Evolutionary conservation across 2,888 invertebrate species (phyloP), one percentile per base, ranked within the genome.

Genomic region (Bombylius major): DNA sequence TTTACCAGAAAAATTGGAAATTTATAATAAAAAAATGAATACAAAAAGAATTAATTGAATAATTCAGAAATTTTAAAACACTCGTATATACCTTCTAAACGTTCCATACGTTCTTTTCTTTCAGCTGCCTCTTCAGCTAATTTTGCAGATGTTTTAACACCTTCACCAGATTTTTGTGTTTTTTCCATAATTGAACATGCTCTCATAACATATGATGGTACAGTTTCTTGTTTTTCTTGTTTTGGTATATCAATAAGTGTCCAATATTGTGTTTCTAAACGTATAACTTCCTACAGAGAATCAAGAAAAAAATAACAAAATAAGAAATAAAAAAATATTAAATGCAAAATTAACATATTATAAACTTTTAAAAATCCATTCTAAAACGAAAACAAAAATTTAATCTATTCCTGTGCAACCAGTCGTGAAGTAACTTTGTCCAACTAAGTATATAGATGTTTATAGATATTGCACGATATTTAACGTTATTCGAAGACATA

Each of bases 201-300:
- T 59, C 93, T 80, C 65, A 93, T 80, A 50, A 95, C 94, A 72
- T 93, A 95, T 9, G 87, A 88, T 52, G 89, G 90, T 23, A 94
- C 91, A 4, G 93, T 91, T 76, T 95, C 94, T 65, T 91, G 91
- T 70, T 93, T 92, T 71, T 94, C 93, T 71, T 95, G 94, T 60
- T 88, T 86, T 45, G 94, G 94, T 58, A 95, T 89, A 73, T 94
- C 94, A 58, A 95, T 88, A 66, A 95, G 75, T 8, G 91, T 89
- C 94, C 94, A 94, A 76, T 94, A 93, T 70, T 93, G 89, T 8
- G 91, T 89, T 77, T 93, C 93, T 67, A 93, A 77, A 62, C 89
- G 86, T 62, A 91, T 90, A 48, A 93, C 92, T 66, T 93, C 91
- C 91, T 91, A 75, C 50, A 73, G 70, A 61, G 9, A 53, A 50